Evolutionary conservation across 2,113 vertebrate genomes (phyloP).

Genomic region (Pachyramphus minor): DNA sequence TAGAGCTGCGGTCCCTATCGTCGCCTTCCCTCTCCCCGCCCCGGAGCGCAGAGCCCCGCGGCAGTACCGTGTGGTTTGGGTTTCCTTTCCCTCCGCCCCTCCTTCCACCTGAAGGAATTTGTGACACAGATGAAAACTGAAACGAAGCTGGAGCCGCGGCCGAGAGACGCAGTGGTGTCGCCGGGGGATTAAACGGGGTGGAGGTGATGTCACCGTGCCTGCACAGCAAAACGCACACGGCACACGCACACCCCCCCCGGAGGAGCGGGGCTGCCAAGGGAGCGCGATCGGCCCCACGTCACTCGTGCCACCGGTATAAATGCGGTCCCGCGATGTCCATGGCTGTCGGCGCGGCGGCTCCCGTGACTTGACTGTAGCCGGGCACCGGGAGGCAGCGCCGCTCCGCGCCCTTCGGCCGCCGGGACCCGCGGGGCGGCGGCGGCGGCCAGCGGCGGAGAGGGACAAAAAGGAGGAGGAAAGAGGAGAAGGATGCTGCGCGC

Average conservation of each 20-base stretch:
- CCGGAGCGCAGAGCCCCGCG: neutral
- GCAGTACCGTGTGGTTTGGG: neutral
- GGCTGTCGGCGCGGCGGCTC: conserved; percentile 15
- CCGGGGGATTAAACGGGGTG: conserved; percentile 43
- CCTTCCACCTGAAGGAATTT: neutral
- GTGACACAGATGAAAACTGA: conserved; percentile 5
- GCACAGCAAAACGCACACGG: conserved; percentile 9
- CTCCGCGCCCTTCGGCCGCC: neutral
- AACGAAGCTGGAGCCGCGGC: neutral
- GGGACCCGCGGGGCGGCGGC: neutral
- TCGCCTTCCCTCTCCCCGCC: neutral
- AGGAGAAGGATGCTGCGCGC: conserved; percentile 18
- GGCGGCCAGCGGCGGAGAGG: neutral
- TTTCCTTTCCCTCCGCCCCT: neutral
- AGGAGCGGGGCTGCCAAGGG: conserved; percentile 30
- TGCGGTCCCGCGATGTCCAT: conserved; percentile 52
- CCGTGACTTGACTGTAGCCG: neutral
- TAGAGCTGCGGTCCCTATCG: neutral
- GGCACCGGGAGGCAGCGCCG: neutral
- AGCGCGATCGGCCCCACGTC: conserved; percentile 62
- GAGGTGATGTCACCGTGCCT: conserved; percentile 69
- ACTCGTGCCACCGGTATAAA: conserved; percentile 69
- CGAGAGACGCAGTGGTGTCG: conserved; percentile 30
- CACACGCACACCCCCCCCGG: neutral
- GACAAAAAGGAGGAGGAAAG: neutral